Base-by-base conservation (phyloP, 2,113 vertebrate species). In the Melanerpes aurifrons region DNA sequence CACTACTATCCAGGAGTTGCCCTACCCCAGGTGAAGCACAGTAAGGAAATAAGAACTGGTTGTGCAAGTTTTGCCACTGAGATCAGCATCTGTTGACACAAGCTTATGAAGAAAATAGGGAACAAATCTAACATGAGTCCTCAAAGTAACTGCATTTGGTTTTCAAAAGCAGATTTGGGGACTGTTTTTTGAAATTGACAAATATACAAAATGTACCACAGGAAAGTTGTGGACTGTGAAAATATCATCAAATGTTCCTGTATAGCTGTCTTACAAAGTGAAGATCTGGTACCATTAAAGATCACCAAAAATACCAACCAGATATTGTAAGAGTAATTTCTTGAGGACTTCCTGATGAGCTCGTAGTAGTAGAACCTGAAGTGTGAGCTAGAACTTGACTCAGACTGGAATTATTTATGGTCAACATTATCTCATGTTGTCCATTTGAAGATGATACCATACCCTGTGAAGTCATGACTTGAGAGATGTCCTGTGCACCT, bases 301-400 rank as follows among this genome's bases (percentile, higher is more conserved):
- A 68, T 12, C 32, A 48, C 63, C 70, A 61, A 53, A 94, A 94
- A 74, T 74, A 98, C 98, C 96, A 84, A 99, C 99, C 99, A 93
- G 99, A 99, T 98, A 99, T 99, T 16, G 99, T 99, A 77, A 99
- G 98, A 3, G 99, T 99, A 95, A 99, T 99, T 96, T 99, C 99
- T 97, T 99, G 98, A 26, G 98, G 98, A 53, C 98, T 98, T 88
- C 97, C 98, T 14, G 98, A 96, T n/a, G 98, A 95, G 2, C 96
- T 87, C 0, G 97, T 87, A 24, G 97, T 91, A 7, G 98, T 84
- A 12, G 98, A 97, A 53, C 96, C 97, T 0, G 97, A 96, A 25
- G 98, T 98, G 92, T 99, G 99, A 43, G 98, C 98, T 32, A 99
- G 94, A 50, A 99, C 99, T 96, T 99, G 99, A 75, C 98, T 98